Base-by-base conservation (phyloP, 2,113 vertebrate species). In the Aphelocoma coerulescens region DNA sequence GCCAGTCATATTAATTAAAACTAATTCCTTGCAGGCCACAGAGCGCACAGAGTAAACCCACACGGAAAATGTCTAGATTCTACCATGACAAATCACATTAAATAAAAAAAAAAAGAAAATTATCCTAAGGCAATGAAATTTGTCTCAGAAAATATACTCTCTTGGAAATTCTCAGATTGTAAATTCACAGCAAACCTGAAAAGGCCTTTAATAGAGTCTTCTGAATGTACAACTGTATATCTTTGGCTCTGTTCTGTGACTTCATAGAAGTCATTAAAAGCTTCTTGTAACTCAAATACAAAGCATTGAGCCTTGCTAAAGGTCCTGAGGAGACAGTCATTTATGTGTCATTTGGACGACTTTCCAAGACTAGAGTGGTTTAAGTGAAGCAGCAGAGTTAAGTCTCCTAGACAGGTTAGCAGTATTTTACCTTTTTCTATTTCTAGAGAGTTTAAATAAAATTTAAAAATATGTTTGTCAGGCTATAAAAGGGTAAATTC, bases 1-100 rank as follows among this genome's bases (percentile, higher is more conserved):
- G 72, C 49, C 82, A 89, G 39, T 91, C 85, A 39, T 49, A 77
- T 93, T 95, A 95, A 94, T 95, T 93, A 91, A 96, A 97, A 91
- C 27, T 71, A 95, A 96, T 94, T 85, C 96, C 92, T 96, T 88
- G 72, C 72, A 95, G 93, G 71, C 77, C 85, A 90, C 66, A 41
- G 44, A 95, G 89, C 30, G 16, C 51, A 87, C 15, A 77, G 57
- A 73, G 55, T 39, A 96, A 96, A 84, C 67, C 83, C 86, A 73
- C 72, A 74, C 4, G 37, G 79, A 86, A 91, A 95, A 91, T 72
- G 73, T 75, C 93, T 92, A 78, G 65, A 76, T 94, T 94, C 61
- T 65, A 86, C 72, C 79, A 78, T 22, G 89, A 73, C 79, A 94
- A 92, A 91, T 96, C 86, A 80, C n/a, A 83, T 76, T 69, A 80